These are phyloP conservation scores for Drosophila setosimentum DNA, from an alignment of 2,888 invertebrate genomes.

Conservation along the genomic window DNA sequence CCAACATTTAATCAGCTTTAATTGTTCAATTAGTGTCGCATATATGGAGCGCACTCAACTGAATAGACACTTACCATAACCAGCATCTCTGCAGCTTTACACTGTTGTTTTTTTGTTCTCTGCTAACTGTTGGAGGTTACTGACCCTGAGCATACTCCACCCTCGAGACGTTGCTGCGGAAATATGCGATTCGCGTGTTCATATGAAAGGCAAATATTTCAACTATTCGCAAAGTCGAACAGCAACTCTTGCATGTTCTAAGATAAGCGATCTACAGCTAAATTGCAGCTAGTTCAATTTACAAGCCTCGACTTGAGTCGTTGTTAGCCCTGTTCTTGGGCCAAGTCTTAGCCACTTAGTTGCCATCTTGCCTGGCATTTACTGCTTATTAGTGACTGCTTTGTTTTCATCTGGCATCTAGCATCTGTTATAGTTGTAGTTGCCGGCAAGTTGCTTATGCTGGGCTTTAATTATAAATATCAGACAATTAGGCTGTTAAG, in stretches of 20 bases:
- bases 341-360: slow-evolving; percentile 30
- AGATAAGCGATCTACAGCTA: slow-evolving; percentile 64
- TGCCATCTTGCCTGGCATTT: slow-evolving; percentile 46
- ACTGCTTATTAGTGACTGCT: slow-evolving; percentile 59
- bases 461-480: slow-evolving; percentile 66
- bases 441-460: slow-evolving; percentile 21
- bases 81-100: slow-evolving; percentile 4
- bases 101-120: slow-evolving; percentile 5
- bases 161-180: slow-evolving; percentile 14
- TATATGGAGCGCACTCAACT: slow-evolving; percentile 40
- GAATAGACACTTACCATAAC: slow-evolving; percentile 12
- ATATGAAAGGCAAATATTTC: slow-evolving; percentile 57
- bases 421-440: slow-evolving; percentile 45
- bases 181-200: slow-evolving; percentile 57
- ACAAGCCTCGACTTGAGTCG: slow-evolving; percentile 35
- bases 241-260: slow-evolving; percentile 6
- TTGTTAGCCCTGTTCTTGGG: slow-evolving; percentile 39
- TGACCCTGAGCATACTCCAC: slow-evolving; percentile 39
- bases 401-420: slow-evolving; percentile 36
- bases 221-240: slow-evolving; percentile 46
- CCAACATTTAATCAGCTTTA: slow-evolving; percentile 58
- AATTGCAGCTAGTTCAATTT: slow-evolving; percentile 72
- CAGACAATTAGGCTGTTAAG: slow-evolving; percentile 72
- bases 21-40: slow-evolving; percentile 69
- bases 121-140: slow-evolving; percentile 39